phyloP scores from a whole-genome alignment of 1,140 invertebrate genomes.

The Dufourea novaeangliae region DNA sequence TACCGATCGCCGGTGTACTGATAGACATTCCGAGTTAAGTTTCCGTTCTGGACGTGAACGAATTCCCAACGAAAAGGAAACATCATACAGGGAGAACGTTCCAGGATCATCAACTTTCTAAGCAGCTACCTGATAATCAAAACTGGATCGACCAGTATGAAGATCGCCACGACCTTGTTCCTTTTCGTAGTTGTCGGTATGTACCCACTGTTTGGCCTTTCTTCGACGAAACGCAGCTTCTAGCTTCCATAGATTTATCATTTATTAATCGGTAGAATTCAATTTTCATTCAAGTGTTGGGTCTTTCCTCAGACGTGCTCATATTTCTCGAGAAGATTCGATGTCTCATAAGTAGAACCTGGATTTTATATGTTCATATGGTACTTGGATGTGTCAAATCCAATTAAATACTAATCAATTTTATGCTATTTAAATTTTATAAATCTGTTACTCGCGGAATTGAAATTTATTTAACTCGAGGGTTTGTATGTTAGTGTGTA shows the following conservation, averaged over 20 bases:
- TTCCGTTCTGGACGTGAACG: background rate
- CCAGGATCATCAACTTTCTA: conserved; percentile 26
- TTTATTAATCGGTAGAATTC: background rate
- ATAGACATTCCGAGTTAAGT: background rate
- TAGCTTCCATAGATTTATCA: background rate
- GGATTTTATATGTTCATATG: too few species aligned
- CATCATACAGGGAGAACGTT: conserved; percentile 11
- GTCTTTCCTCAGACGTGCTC: background rate
- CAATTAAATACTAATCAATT: too few species aligned
- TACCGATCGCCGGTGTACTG: background rate
- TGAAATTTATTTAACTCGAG: too few species aligned
- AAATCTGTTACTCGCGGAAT: too few species aligned
- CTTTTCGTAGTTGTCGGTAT: conserved; percentile 77
- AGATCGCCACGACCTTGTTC: conserved; percentile 74
- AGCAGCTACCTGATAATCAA: conserved; percentile 42
- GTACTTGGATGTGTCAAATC: too few species aligned
- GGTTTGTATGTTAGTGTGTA: too few species aligned
- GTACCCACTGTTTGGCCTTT: conserved; percentile 56
- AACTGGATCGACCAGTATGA: conserved; percentile 73
- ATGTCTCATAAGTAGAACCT: too few species aligned
- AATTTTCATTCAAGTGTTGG: background rate
- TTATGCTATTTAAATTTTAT: too few species aligned
- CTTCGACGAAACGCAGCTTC: conserved; percentile 7
- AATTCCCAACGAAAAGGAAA: conserved; percentile 20
- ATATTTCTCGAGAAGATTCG: too few species aligned